These are phyloP conservation scores for Electrophaes corylata DNA, from an alignment of 2,888 invertebrate genomes.

Conservation along the genomic window DNA sequence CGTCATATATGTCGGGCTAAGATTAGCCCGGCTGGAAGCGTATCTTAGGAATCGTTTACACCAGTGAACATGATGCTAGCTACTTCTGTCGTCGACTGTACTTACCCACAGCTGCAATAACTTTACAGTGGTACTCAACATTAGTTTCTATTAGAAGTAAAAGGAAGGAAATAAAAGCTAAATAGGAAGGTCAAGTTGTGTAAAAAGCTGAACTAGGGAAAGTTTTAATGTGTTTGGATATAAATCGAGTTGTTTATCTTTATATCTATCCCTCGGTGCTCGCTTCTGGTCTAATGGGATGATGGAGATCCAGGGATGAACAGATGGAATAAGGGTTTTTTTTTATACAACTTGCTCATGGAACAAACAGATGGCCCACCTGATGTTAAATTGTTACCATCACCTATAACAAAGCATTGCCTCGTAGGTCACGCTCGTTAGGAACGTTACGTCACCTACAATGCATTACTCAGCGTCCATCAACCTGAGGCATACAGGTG, in stretches of 20 bases:
- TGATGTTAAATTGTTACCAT: no score
- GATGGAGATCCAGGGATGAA: slow-evolving; percentile 29
- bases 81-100: slow-evolving; percentile 1
- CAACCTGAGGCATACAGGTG: no score
- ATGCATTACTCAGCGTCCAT: no score
- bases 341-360: no score
- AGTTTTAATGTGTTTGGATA: slow-evolving; percentile 74
- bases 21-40: no score
- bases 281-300: slow-evolving; percentile 39
- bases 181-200: slow-evolving; percentile 53
- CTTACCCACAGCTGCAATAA: slow-evolving; percentile 31
- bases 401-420: no score
- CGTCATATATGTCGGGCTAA: no score
- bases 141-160: slow-evolving; percentile 36
- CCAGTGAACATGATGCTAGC: no score
- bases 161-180: slow-evolving; percentile 48
- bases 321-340: not conserved
- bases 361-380: no score
- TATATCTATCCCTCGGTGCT: slow-evolving; percentile 59
- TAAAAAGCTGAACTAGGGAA: slow-evolving; percentile 50
- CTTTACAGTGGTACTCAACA: slow-evolving; percentile 31
- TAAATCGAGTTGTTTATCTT: slow-evolving; percentile 75
- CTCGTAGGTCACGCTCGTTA: not conserved
- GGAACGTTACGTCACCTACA: no score
- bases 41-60: no score